These are phyloP conservation scores for Hypothenemus hampei DNA, from an alignment of 1,140 invertebrate species.

Conservation along the genomic window DNA sequence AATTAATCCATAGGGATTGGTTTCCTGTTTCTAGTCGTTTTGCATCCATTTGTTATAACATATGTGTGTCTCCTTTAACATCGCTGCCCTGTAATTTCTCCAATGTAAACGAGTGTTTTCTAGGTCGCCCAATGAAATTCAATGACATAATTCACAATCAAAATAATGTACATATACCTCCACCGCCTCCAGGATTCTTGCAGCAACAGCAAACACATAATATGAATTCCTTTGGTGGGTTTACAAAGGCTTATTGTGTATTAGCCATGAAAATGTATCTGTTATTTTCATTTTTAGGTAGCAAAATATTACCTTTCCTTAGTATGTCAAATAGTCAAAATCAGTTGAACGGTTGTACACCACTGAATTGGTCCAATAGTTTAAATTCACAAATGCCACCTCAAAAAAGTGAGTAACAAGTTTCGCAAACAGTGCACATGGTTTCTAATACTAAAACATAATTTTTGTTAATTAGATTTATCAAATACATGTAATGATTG, in stretches of 20 bases:
- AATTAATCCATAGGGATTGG: no score
- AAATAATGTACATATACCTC: constrained; percentile 36
- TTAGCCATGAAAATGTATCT: constrained; percentile 8
- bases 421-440: not conserved
- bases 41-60: no score
- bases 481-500: constrained; percentile 63
- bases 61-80: no score
- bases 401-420: constrained; percentile 40
- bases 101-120: no score
- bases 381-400: constrained; percentile 38
- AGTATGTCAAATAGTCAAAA: constrained; percentile 45
- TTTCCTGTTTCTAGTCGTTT: no score
- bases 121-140: constrained; percentile 36
- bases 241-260: no score
- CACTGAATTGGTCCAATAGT: constrained; percentile 43
- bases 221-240: constrained; percentile 47
- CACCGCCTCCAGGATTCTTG: constrained; percentile 45
- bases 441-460: not conserved
- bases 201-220: constrained; percentile 43
- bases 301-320: constrained; percentile 47
- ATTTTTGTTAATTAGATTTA: constrained; percentile 47
- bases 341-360: constrained; percentile 35
- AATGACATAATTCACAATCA: constrained; percentile 42
- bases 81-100: no score
- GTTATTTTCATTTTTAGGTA: constrained; percentile 40